Evolutionary conservation across 2,113 vertebrate genomes (phyloP).

Genomic region (Zapus hudsonius): DNA sequence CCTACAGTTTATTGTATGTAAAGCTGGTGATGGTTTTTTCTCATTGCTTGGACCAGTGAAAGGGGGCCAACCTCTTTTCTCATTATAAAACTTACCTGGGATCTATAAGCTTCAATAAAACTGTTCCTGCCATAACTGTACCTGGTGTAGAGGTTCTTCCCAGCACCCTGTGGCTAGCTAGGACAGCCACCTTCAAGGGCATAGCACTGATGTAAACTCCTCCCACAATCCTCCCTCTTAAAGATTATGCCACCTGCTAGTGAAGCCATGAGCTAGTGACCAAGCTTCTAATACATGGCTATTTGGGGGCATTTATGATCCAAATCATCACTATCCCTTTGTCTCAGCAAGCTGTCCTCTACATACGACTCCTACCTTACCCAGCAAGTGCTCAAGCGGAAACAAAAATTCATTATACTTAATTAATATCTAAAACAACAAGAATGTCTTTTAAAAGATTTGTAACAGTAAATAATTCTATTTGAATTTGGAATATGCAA

Average conservation of each 20-base stretch:
- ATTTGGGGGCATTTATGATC: not conserved
- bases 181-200: not conserved
- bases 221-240: not conserved
- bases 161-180: no score
- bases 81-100: no score
- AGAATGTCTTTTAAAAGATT: not conserved
- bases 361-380: not conserved
- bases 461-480: constrained; percentile 36
- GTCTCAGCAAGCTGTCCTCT: not conserved
- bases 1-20: no score
- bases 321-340: not conserved
- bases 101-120: no score
- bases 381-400: not conserved
- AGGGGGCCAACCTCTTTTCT: no score
- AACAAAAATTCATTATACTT: not conserved
- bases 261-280: not conserved
- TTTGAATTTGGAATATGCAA: not conserved
- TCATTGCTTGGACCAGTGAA: no score
- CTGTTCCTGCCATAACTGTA: no score
- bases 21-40: no score
- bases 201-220: no score
- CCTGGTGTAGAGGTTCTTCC: no score
- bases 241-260: not conserved
- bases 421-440: not conserved
- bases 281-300: not conserved